These are phyloP conservation scores for Salvelinus sp. DNA, from an alignment of 2,113 vertebrate genomes.

Conservation along the genomic window DNA sequence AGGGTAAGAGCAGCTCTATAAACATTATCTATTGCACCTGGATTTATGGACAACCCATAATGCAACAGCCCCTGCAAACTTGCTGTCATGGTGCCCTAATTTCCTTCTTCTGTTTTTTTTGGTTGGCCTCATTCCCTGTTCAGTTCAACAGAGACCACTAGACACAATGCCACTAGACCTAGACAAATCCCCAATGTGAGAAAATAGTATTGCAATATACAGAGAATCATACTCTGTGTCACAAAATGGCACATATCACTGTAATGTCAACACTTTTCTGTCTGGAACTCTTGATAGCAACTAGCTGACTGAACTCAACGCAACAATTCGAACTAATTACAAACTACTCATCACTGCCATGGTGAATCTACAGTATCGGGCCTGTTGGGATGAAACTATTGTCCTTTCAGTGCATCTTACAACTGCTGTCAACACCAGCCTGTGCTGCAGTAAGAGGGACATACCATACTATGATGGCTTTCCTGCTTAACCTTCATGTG, in stretches of 20 bases:
- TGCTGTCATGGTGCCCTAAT: slow-evolving; percentile 59
- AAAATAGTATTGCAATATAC: background rate
- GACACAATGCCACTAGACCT: slow-evolving; percentile 13
- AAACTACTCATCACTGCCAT: slow-evolving; percentile 35
- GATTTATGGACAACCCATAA: slow-evolving; percentile 65
- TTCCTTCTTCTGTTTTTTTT: slow-evolving; percentile 44
- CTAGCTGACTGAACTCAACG: no score
- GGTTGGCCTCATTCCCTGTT: slow-evolving; percentile 53
- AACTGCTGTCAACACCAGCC: slow-evolving; percentile 4
- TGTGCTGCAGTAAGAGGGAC: background rate
- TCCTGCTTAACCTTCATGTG: background rate
- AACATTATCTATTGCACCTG: slow-evolving; percentile 40
- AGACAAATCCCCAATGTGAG: background rate
- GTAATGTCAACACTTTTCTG: no score
- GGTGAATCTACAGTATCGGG: background rate
- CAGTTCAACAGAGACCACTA: slow-evolving; percentile 19
- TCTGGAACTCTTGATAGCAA: no score
- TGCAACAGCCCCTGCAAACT: slow-evolving; percentile 63
- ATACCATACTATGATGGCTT: background rate
- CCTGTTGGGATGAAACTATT: background rate
- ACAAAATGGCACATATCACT: background rate
- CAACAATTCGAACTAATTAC: slow-evolving; percentile 71
- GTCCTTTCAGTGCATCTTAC: slow-evolving; percentile 1
- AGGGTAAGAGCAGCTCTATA: slow-evolving; percentile 19
- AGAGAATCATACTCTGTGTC: background rate